These are phyloP conservation scores for Syndactyla subalaris DNA, from an alignment of 2,797 vertebrate species.

Conservation along the genomic window DNA sequence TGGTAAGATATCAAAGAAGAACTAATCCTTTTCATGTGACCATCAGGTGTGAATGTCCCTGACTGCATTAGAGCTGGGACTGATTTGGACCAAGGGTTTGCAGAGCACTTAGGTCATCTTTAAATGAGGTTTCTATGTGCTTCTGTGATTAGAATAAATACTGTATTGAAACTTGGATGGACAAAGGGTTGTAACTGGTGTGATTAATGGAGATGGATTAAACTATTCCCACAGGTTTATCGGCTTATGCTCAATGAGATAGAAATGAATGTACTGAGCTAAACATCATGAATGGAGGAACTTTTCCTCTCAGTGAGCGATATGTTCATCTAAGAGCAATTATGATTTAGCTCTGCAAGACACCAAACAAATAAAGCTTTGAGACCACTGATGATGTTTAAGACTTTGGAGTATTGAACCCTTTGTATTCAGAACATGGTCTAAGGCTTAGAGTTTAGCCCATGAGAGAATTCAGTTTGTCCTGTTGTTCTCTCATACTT, in stretches of 20 bases:
- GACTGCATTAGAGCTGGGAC: neutral
- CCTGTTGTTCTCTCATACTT: neutral
- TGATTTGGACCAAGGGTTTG: neutral
- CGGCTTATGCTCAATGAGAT: neutral
- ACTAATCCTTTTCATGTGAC: neutral
- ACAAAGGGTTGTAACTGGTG: neutral
- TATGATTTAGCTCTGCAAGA: neutral
- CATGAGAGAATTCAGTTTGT: neutral
- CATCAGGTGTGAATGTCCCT: neutral
- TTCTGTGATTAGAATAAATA: neutral
- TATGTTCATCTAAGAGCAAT: neutral
- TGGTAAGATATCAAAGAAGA: neutral
- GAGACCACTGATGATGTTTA: neutral
- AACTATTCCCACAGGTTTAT: neutral
- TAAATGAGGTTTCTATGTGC: neutral
- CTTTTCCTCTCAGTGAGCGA: neutral
- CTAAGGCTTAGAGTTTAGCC: neutral
- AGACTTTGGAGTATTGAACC: neutral
- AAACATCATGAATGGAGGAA: neutral
- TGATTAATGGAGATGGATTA: neutral
- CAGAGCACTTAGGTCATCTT: neutral
- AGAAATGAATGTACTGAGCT: neutral
- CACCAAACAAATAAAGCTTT: neutral
- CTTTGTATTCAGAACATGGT: neutral
- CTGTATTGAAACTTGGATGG: neutral